Conservation (phyloP, 1,140 invertebrate genomes). For the Tribolium castaneum region DNA sequence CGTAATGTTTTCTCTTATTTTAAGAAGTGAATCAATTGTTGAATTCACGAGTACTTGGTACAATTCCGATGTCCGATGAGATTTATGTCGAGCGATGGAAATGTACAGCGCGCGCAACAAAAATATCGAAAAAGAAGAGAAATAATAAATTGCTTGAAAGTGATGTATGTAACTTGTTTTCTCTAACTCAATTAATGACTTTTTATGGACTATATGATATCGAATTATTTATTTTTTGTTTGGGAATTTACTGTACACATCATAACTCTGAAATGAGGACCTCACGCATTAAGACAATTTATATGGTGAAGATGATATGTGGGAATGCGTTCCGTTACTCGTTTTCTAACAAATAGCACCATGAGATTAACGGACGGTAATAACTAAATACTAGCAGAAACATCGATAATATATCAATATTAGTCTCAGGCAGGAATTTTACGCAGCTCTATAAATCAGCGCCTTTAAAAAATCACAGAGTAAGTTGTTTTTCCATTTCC, state of each 20-base stretch:
- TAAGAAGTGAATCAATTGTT: not conserved
- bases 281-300: constrained; percentile 24
- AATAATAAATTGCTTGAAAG: constrained; percentile 12
- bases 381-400: not conserved
- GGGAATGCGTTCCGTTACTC: constrained; percentile 14
- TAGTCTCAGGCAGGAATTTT: too few species aligned
- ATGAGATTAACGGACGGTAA: not conserved
- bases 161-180: constrained; percentile 20
- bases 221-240: constrained; percentile 30
- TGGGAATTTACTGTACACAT: constrained; percentile 22
- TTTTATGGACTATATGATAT: not conserved
- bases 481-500: too few species aligned
- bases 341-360: not conserved
- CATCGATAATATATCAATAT: not conserved
- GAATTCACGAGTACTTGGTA: not conserved
- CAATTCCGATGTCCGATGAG: constrained; percentile 8
- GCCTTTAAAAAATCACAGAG: too few species aligned
- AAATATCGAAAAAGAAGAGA: not conserved
- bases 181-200: constrained; percentile 19
- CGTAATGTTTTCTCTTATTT: not conserved
- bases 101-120: not conserved
- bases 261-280: constrained; percentile 13
- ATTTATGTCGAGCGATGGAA: not conserved
- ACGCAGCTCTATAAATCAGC: too few species aligned
- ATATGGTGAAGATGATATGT: constrained; percentile 16